Conservation (phyloP, 2,797 vertebrate genomes). For the Arrhamphus sclerolepis region DNA sequence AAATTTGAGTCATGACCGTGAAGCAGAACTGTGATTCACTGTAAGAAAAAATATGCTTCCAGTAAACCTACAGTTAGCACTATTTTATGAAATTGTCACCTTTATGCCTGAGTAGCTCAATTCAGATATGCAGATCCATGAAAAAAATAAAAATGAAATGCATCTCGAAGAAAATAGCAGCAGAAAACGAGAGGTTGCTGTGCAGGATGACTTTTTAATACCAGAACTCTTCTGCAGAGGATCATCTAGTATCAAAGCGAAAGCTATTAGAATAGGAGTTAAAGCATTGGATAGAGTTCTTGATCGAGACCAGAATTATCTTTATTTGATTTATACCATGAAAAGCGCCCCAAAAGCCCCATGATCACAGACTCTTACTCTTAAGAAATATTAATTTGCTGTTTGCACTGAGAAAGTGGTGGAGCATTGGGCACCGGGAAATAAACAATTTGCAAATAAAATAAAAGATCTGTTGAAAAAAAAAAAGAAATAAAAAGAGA, state of each 20-base stretch:
- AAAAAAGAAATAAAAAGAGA: not conserved
- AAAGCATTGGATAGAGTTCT: conserved; percentile 33
- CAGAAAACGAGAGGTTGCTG: conserved; percentile 33
- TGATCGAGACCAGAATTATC: conserved; percentile 50
- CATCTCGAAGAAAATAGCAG: conserved; percentile 5
- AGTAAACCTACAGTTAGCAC: not conserved
- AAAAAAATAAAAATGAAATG: too few relatives aligned
- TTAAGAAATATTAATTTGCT: conserved; percentile 30
- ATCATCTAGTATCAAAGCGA: conserved; percentile 70
- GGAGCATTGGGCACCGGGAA: not conserved
- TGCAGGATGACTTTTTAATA: conserved; percentile 39
- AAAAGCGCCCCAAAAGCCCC: not conserved
- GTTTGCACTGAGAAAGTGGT: conserved; percentile 7
- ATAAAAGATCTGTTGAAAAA: not conserved
- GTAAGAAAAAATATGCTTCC: not conserved
- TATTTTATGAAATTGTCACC: not conserved
- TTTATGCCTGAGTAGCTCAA: not conserved
- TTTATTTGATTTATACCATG: conserved; percentile 46
- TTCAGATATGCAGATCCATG: too few relatives aligned
- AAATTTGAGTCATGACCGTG: not conserved
- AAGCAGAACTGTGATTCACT: not conserved
- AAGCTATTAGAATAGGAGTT: conserved; percentile 45
- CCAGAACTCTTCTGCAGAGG: conserved; percentile 49
- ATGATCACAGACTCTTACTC: conserved; percentile 24
- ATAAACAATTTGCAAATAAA: conserved; percentile 9